A percentile compares a stretch with the other conserved stretches of the same genome.
phyloP scores from a whole-genome alignment of 2,113 vertebrate genomes.

The Zapus hudsonius region DNA sequence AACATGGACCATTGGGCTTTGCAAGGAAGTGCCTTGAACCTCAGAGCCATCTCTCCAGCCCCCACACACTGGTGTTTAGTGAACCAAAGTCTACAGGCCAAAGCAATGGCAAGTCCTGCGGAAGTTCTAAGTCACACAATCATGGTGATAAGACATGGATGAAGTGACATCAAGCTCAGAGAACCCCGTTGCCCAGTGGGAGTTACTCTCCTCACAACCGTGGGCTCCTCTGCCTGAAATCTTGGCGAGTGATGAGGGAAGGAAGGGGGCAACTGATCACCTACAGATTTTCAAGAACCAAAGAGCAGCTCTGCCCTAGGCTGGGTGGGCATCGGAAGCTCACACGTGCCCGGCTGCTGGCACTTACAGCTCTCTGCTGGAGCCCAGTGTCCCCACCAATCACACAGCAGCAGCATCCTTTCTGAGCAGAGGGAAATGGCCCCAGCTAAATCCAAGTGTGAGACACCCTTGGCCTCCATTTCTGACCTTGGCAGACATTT shows the following conservation, averaged over 20 bases:
- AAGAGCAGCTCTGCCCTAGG: not conserved
- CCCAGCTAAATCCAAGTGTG: not conserved
- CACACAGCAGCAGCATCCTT: rapidly evolving
- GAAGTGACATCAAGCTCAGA: rapidly evolving
- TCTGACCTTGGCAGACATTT: not conserved
- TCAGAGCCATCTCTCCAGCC: no score
- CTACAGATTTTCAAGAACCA: rapidly evolving
- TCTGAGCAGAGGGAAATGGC: rapidly evolving
- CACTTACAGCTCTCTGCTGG: no score
- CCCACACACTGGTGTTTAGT: no score
- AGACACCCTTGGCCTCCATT: rapidly evolving
- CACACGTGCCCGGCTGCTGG: rapidly evolving
- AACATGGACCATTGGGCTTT: no score
- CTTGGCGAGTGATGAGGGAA: not conserved
- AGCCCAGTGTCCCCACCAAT: not conserved
- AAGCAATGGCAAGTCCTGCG: rapidly evolving
- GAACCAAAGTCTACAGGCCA: rapidly evolving
- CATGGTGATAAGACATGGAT: rapidly evolving
- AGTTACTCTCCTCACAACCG: not conserved
- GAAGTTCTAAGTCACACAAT: not conserved
- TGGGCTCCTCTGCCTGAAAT: rapidly evolving
- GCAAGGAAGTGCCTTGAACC: no score
- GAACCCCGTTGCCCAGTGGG: not conserved
- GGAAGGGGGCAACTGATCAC: no score
- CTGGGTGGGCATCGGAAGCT: rapidly evolving